Percentiles rank a stretch among this genome's conserved stretches.
Evolutionary conservation across 92 coral and sea anemone genomes (phyloP).

Genomic region (Muricea muricata): DNA sequence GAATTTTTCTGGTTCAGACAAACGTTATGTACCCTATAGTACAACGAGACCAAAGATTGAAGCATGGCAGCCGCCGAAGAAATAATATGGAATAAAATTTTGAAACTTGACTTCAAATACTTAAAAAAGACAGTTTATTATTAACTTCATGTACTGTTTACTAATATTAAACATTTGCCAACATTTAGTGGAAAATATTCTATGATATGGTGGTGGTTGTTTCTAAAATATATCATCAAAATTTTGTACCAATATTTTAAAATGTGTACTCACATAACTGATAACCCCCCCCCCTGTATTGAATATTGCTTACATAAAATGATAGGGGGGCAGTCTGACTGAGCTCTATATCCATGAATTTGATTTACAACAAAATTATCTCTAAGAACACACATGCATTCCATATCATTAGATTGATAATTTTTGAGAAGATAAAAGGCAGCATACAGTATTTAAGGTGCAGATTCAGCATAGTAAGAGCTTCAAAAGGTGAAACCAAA

Average conservation of each 20-base stretch:
- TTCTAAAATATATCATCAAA: not conserved
- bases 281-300: not conserved
- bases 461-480: too few species aligned
- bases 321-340: not conserved
- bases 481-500: too few species aligned
- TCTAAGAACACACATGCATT: too few species aligned
- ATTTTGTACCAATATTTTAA: not conserved
- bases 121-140: too few species aligned
- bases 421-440: too few species aligned
- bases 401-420: too few species aligned
- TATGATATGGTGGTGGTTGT: not conserved
- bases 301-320: not conserved
- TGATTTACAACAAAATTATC: too few species aligned
- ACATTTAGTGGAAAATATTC: not conserved
- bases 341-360: too few species aligned
- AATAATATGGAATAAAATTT: constrained; percentile 37
- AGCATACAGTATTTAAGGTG: too few species aligned
- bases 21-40: constrained; percentile 95
- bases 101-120: too few species aligned
- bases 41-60: constrained; percentile 96
- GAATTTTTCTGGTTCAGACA: constrained; percentile 81
- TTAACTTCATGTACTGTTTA: too few species aligned
- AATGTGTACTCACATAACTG: not conserved
- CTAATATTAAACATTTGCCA: not conserved
- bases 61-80: constrained; percentile 89